phyloP scores from a whole-genome alignment of 2,113 vertebrate genomes.

The Ameiurus melas region DNA sequence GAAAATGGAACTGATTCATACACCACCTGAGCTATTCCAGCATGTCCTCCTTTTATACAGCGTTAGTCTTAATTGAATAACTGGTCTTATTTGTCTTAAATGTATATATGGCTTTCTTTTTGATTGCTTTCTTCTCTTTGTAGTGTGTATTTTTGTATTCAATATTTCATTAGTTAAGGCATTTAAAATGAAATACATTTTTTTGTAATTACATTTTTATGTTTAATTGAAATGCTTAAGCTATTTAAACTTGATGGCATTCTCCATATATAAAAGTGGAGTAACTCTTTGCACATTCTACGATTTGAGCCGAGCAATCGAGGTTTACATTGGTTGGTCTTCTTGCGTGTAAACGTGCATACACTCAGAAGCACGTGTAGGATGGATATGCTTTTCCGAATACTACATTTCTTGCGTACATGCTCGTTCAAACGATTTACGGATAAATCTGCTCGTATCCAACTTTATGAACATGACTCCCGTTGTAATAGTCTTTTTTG shows the following conservation, averaged over 20 bases:
- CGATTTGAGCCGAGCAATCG: background rate
- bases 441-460: background rate
- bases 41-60: background rate
- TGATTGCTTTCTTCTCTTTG: too few species aligned
- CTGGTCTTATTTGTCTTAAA: background rate
- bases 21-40: background rate
- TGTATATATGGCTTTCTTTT: background rate
- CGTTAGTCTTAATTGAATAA: background rate
- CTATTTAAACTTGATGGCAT: background rate
- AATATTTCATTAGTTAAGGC: background rate
- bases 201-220: background rate
- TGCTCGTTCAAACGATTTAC: background rate
- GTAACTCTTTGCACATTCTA: background rate
- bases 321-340: background rate
- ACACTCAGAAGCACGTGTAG: background rate
- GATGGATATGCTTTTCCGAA: background rate
- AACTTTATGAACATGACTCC: background rate
- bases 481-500: background rate
- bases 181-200: background rate
- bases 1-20: background rate
- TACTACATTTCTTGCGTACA: background rate
- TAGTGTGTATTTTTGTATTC: too few species aligned
- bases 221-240: background rate
- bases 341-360: background rate
- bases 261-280: background rate